Evolutionary conservation across 53 echinoderm and acorn worm species (phyloP).

Genomic region (Henricia sp.): DNA sequence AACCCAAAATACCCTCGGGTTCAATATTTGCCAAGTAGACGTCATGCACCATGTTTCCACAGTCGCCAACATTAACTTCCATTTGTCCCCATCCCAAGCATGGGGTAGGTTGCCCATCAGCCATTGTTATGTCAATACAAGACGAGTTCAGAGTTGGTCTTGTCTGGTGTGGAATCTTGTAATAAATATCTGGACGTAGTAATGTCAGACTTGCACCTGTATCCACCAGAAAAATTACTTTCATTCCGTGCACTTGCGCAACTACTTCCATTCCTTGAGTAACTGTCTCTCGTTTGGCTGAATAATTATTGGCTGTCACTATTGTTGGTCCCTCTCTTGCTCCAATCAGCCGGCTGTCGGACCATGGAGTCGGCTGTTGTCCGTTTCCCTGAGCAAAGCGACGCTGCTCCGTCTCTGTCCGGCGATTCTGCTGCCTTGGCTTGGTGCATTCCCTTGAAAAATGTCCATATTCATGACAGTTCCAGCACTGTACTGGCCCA

Average conservation of each 20-base stretch:
- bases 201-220: slow-evolving; percentile 9
- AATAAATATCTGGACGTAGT: neutral
- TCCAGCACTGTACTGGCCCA: neutral
- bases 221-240: slow-evolving; percentile 3
- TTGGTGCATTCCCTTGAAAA: slow-evolving; percentile 29
- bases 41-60: neutral
- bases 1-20: slow-evolving; percentile 18
- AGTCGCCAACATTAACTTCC: neutral
- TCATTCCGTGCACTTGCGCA: neutral
- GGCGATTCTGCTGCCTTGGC: neutral
- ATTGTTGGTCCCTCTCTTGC: too few species aligned
- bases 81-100: neutral
- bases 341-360: neutral
- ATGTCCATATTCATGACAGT: slow-evolving; percentile 25
- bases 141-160: neutral
- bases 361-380: slow-evolving; percentile 8
- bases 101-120: neutral
- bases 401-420: neutral
- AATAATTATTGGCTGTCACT: too few species aligned
- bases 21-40: slow-evolving; percentile 15
- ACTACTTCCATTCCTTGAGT: slow-evolving; percentile 1
- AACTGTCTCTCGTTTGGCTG: neutral
- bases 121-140: neutral
- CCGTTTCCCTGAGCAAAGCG: slow-evolving; percentile 6
- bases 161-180: neutral